Evolutionary conservation across 2,888 invertebrate genomes (phyloP), one percentile per base, ranked within the genome.

Genomic region (Diarsia mendica): DNA sequence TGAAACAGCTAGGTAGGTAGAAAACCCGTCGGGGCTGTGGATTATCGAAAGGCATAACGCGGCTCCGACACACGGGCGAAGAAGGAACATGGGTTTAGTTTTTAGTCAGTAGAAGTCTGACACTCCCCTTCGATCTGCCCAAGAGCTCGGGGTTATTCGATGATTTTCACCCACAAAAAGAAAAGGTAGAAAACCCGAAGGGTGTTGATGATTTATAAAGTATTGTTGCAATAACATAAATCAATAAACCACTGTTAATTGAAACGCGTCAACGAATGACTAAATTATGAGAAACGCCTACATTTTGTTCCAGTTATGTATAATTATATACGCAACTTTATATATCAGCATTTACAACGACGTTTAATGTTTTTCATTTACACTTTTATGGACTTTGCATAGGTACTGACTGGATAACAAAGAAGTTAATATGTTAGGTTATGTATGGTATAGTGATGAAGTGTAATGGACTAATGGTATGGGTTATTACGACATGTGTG

Each of bases 241-340:
- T 70, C 53, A 73, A 79, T 55, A 81, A 44, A 64, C 61, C 15
- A 73, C 39, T 71, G 64, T 39, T 67, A 76, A 80, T 86, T 74
- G 58, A 76, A 85, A 77, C 77, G 67, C 75, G 53, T 80, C 67
- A 58, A 46, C 44, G 78, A 83, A 84, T 86, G 83, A 87, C 81
- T 84, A 84, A 85, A 82, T 84, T 80, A 87, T 84, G 75, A 87
- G 86, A 67, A 68, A 77, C 84, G 73, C 84, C 83, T 81, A 83
- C 84, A 71, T 74, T 84, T 72, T 68, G 85, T 89, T 90, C 89
- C 83, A 87, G 89, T 90, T 90, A 83, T 79, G 71, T 75, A 61
- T 82, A 82, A 83, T 78, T 75, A 74, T 76, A 76, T 64, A 72
- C 72, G 67, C 51, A 83, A 85, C 77, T 64, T 75, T 77, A 67